A percentile compares a stretch with the other conserved stretches of the same genome.
phyloP scores from a whole-genome alignment of 2,797 vertebrate species.

The Leucoraja ocellata region DNA sequence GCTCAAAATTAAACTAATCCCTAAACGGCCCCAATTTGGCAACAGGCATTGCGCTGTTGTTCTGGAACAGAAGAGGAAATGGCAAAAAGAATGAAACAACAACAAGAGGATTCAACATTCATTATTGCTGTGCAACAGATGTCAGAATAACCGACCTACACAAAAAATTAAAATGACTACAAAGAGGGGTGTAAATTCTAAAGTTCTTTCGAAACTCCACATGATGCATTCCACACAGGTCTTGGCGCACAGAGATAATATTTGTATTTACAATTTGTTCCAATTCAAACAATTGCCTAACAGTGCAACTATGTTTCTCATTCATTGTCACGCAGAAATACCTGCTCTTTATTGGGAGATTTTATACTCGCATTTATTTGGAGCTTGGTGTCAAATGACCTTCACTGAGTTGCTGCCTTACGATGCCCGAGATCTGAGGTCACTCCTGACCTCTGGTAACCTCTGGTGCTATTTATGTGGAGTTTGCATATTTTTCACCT shows the following conservation, averaged over 20 bases:
- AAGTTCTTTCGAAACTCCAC: not conserved
- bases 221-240: not conserved
- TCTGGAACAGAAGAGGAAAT: not conserved
- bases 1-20: not conserved
- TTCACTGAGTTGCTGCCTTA: not conserved
- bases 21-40: not conserved
- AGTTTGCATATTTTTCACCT: too few species aligned
- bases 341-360: not conserved
- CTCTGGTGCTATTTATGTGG: too few species aligned
- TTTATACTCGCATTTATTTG: too few species aligned
- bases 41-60: not conserved
- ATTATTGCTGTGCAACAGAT: not conserved
- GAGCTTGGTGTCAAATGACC: not conserved
- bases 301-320: not conserved
- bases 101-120: not conserved
- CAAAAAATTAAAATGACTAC: not conserved
- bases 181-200: not conserved
- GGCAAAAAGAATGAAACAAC: not conserved
- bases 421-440: too few species aligned
- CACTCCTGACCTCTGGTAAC: too few species aligned
- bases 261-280: not conserved
- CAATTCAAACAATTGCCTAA: not conserved
- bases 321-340: not conserved
- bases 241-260: not conserved
- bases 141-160: not conserved